These are phyloP conservation scores for Oryzias javanicus DNA, from an alignment of 2,113 vertebrate species.

Conservation along the genomic window DNA sequence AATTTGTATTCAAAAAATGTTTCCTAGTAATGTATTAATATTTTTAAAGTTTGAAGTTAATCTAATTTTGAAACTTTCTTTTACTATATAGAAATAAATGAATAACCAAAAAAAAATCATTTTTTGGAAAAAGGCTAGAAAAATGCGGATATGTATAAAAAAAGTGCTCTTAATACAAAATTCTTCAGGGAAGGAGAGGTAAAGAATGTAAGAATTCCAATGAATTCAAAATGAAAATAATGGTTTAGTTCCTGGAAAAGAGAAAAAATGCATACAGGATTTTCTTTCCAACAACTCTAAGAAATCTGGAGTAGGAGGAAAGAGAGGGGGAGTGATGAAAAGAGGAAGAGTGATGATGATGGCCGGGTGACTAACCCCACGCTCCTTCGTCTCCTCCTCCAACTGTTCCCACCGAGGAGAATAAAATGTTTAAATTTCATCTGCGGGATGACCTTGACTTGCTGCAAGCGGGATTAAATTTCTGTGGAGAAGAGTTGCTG, in stretches of 20 bases:
- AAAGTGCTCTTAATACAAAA: slow-evolving; percentile 11
- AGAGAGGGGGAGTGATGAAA: slow-evolving; percentile 10
- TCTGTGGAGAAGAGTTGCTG: slow-evolving; percentile 44
- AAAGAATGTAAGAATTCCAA: slow-evolving; percentile 5
- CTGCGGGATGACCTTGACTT: slow-evolving; percentile 56
- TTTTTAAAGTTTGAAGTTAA: too few species aligned
- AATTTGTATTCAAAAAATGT: too few species aligned
- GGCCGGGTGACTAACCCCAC: slow-evolving; percentile 8
- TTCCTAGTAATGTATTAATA: too few species aligned
- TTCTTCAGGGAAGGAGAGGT: neutral
- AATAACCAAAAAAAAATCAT: neutral
- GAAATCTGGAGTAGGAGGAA: slow-evolving; percentile 2
- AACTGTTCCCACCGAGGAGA: slow-evolving; percentile 36
- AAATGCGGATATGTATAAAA: neutral
- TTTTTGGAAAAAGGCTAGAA: neutral
- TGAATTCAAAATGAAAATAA: neutral
- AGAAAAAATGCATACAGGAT: neutral
- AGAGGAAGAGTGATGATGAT: slow-evolving; percentile 6
- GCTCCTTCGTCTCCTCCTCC: slow-evolving; percentile 20
- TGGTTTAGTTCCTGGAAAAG: neutral
- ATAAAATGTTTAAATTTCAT: slow-evolving; percentile 62
- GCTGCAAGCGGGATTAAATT: slow-evolving; percentile 56
- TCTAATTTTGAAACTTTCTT: neutral
- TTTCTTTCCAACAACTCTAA: neutral
- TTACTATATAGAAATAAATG: neutral